Evolutionary conservation across 1,140 invertebrate genomes (phyloP), one percentile per base, ranked within the genome.

Genomic region (Trissolcus basalis): DNA sequence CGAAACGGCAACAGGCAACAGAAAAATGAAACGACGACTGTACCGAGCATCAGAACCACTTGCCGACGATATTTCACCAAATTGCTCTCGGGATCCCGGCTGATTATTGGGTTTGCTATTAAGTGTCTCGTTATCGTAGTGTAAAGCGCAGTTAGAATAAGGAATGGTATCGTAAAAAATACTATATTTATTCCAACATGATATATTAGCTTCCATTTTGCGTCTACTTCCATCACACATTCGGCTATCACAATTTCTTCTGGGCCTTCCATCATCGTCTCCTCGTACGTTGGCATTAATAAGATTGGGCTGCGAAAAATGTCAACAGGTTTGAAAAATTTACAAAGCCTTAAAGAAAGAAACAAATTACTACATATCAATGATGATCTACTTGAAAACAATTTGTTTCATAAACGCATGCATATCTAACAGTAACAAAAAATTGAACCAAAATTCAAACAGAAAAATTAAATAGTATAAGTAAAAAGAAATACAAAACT

Each of bases 11-110:
- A 90, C 8, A 97, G 87, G 80, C 95, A 97, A 6, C 96, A 81
- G 87, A 97, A 97, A 83, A 97, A 97, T 74, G 93, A 92, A 16
- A 94, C 83, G 0, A 97, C 94, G 1, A 97, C 95, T 0, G 93
- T 93, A 19, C 93, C 92, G 13, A 97, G 88, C 94, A 96, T 97
- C 45, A 93, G 80, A 4, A 94, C 92, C 1, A 94, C 93, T 88
- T 95, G 93, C 74, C 90, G 90, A 44, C 93, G 4, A 91, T 92
- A 80, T 91, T 87, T 12, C 88, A 89, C 13, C 90, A 83, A 91
- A 91, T 48, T 89, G 89, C 77, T 93, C 90, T 67, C 78, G n/a
- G 78, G 68, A 89, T 89, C 79, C 89, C 91, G 83, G 90, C 91
- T 81, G 89, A 91, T 59, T 90, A 90, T 7, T 90, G 90, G 65